A percentile compares a stretch with the other conserved stretches of the same genome.
These are phyloP conservation scores for Zygaena filipendulae DNA, from an alignment of 2,888 invertebrate genomes.

Conservation along the genomic window DNA sequence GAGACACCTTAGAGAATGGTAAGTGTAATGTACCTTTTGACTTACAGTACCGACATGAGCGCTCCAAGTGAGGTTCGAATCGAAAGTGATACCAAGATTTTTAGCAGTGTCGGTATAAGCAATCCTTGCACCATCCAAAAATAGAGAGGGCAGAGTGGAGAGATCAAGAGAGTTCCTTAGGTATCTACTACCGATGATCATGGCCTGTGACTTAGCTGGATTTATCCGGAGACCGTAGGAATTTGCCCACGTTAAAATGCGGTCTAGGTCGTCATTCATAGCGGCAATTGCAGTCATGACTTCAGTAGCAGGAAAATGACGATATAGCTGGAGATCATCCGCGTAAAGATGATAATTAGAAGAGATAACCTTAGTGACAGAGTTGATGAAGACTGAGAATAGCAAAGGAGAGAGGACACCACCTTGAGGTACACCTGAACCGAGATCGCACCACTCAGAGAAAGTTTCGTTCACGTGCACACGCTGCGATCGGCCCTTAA, in stretches of 20 bases:
- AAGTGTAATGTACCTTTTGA: too few species aligned
- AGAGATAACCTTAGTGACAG: slow-evolving; percentile 1
- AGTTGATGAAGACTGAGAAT: slow-evolving; percentile 1
- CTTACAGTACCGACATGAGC: neutral
- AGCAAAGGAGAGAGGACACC: slow-evolving; percentile 6
- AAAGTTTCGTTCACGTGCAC: slow-evolving; percentile 1
- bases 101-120: neutral
- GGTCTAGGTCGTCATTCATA: neutral
- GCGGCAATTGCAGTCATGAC: neutral
- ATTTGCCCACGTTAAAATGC: neutral
- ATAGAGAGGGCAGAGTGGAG: neutral
- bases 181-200: neutral
- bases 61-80: slow-evolving; percentile 1
- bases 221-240: neutral
- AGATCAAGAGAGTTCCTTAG: too few species aligned
- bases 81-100: slow-evolving; percentile 2
- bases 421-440: slow-evolving; percentile 5
- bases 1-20: too few species aligned
- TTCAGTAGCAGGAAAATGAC: neutral
- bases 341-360: neutral
- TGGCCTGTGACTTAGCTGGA: neutral
- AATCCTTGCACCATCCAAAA: neutral
- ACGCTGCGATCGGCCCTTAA: slow-evolving; percentile 1
- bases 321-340: neutral
- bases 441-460: slow-evolving; percentile 4